Percentiles rank a stretch among this genome's conserved stretches.
Conservation (phyloP, 2,888 invertebrate genomes). For the Phlogophora meticulosa region DNA sequence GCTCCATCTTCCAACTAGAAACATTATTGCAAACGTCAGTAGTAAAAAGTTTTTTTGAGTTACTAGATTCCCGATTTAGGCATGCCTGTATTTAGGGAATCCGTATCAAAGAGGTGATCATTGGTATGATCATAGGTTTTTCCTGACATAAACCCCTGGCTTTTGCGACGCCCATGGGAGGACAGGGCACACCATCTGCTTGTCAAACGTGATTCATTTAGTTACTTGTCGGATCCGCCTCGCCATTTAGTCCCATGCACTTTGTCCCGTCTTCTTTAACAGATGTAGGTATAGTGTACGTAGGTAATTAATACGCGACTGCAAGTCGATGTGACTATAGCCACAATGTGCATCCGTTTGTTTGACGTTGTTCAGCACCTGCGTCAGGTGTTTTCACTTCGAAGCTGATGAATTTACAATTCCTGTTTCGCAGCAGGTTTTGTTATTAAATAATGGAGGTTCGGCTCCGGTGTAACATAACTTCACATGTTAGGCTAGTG, state of each 20-base stretch:
- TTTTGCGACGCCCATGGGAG: constrained; percentile 19
- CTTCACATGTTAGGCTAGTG: constrained; percentile 12
- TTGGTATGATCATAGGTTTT: background rate
- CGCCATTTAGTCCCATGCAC: constrained; percentile 15
- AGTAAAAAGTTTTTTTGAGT: too few species aligned
- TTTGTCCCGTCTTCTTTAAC: constrained; percentile 1
- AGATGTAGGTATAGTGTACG: background rate
- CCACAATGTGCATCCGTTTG: constrained; percentile 43
- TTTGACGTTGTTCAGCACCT: constrained; percentile 57
- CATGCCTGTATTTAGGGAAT: too few species aligned
- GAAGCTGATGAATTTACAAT: constrained; percentile 49
- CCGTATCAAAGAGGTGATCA: constrained; percentile 2
- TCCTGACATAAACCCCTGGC: constrained; percentile 5
- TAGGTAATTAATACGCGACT: constrained; percentile 23
- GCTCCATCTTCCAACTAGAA: too few species aligned
- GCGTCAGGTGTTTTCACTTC: constrained; percentile 59
- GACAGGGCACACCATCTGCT: constrained; percentile 12
- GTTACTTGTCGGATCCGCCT: background rate
- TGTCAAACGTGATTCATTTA: constrained; percentile 41
- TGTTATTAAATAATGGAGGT: constrained; percentile 47
- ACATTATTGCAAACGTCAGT: too few species aligned
- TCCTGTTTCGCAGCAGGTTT: constrained; percentile 48
- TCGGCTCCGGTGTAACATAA: constrained; percentile 11
- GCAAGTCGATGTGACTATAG: constrained; percentile 24
- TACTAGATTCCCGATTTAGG: too few species aligned